Evolutionary conservation across 2,888 invertebrate species (phyloP), one percentile per base, ranked within the genome.

Genomic region (Dichetophora obliterata): DNA sequence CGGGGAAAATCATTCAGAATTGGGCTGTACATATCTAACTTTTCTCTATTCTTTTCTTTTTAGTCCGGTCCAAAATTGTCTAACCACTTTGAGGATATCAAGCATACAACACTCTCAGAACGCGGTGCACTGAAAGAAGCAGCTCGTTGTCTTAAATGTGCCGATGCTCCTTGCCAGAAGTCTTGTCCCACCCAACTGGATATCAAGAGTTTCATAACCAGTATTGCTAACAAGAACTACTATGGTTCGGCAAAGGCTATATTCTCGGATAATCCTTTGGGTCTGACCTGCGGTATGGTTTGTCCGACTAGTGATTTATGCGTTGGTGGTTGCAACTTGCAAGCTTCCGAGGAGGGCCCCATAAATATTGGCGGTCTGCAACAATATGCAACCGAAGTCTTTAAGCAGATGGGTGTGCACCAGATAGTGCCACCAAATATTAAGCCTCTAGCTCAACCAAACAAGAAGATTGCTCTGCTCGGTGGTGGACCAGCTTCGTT

Each of bases 281-380:
- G 98, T 0, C 91, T 98, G 2, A 96, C 97, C 0, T 98, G 98
- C 84, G 98, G 98, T 34, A 99, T 99, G 99, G 98, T 99, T 27
- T 99, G 99, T 83, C 99, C 99, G 2, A 99, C 99, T 0, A 98
- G 98, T 86, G 99, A 99, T 89, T 92, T 99, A 0, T 99, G 99
- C 88, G 98, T 98, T 0, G 99, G 99, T 0, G 98, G 98, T 0
- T 99, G 99, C 89, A 99, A 99, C 90, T 91, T 99, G 11, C 94
- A 96, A 86, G 99, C 98, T 0, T 93, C 94, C 11, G 99, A 99
- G 88, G 98, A 99, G 88, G 99, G 99, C 0, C 95, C 98, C 0
- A 99, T 99, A 83, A 99, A 99, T 87, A 99, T 99, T 83, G 98
- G 99, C 0, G 99, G 99, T 0, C 91, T 99, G 50, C 99, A 99